These are phyloP conservation scores for Galerucella calmariensis DNA, from an alignment of 2,888 invertebrate species.

Conservation along the genomic window DNA sequence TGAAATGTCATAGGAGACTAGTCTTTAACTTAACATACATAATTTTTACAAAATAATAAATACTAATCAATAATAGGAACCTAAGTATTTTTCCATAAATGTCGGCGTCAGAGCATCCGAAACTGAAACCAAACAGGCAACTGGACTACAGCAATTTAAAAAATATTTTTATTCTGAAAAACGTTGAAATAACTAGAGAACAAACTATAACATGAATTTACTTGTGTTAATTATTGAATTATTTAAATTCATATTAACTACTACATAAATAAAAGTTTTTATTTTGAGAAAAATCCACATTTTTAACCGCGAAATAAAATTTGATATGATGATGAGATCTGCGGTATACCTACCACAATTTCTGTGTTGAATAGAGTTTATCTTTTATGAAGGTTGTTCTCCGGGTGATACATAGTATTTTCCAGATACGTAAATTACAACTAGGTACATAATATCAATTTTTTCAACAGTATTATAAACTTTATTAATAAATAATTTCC, in stretches of 20 bases:
- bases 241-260: no score
- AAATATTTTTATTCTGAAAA: background rate
- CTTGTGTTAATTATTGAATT: background rate
- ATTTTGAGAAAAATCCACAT: background rate
- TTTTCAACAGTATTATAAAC: background rate
- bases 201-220: background rate
- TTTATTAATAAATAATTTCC: background rate
- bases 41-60: constrained; percentile 7
- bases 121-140: constrained; percentile 22
- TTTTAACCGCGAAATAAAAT: background rate
- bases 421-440: background rate
- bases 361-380: background rate
- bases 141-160: constrained; percentile 10
- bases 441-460: background rate
- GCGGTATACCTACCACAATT: background rate
- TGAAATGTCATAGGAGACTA: constrained; percentile 11
- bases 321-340: no score
- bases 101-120: constrained; percentile 10
- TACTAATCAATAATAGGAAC: constrained; percentile 12
- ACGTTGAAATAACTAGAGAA: background rate
- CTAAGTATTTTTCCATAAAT: constrained; percentile 3
- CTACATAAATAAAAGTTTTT: no score
- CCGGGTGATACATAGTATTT: background rate
- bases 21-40: background rate
- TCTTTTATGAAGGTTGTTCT: no score